Conservation (phyloP, 1,140 invertebrate genomes). For the Pararge aegeria region DNA sequence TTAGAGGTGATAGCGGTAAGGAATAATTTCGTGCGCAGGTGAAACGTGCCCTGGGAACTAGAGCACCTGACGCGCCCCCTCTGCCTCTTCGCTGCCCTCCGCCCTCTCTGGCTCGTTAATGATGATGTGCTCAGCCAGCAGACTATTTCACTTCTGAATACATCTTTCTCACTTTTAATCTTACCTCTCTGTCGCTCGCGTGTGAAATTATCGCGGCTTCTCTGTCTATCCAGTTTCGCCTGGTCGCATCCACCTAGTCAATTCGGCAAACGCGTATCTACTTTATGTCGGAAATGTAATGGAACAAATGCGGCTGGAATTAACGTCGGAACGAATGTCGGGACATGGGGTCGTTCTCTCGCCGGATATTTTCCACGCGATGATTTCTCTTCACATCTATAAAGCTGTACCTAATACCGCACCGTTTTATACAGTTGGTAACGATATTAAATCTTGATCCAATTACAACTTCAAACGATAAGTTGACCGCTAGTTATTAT, state of each 20-base stretch:
- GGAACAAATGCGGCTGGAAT: slow-evolving; percentile 79
- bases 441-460: slow-evolving; percentile 3
- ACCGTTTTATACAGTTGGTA: slow-evolving; percentile 47
- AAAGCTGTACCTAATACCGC: slow-evolving; percentile 37
- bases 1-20: slow-evolving; percentile 52
- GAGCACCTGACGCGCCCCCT: slow-evolving; percentile 72
- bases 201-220: slow-evolving; percentile 37
- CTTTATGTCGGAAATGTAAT: slow-evolving; percentile 80
- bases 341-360: slow-evolving; percentile 68
- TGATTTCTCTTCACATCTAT: slow-evolving; percentile 72
- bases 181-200: slow-evolving; percentile 53
- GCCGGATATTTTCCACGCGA: slow-evolving; percentile 74
- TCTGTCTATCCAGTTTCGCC: slow-evolving; percentile 55
- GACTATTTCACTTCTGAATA: slow-evolving; percentile 82
- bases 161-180: slow-evolving; percentile 81
- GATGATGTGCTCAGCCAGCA: slow-evolving; percentile 81
- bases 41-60: slow-evolving; percentile 58
- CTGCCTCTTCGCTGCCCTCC: slow-evolving; percentile 77
- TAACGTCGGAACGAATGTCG: slow-evolving; percentile 77
- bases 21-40: slow-evolving; percentile 66
- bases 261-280: slow-evolving; percentile 79
- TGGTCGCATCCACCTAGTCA: slow-evolving; percentile 77
- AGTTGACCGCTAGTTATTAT: no score
- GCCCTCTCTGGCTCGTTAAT: slow-evolving; percentile 79
- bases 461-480: slow-evolving; percentile 1